A percentile compares a stretch with the other conserved stretches of the same genome.
Conservation (phyloP, 2,888 invertebrate species). For the Drosophila prostipennis region DNA sequence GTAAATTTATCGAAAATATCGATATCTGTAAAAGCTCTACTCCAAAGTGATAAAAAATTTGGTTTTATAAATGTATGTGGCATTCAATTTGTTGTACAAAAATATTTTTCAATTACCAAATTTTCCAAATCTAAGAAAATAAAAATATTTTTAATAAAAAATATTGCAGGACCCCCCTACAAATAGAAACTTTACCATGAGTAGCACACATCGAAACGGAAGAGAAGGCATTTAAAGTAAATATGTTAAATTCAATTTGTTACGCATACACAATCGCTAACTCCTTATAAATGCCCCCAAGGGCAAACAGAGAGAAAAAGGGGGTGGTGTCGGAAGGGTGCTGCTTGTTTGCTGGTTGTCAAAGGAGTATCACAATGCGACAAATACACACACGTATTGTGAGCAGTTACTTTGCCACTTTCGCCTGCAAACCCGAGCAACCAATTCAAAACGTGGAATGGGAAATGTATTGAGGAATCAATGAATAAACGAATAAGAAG, state of each 20-base stretch:
- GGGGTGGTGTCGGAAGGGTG: background rate
- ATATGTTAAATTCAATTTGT: conserved; percentile 73
- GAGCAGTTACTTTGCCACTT: conserved; percentile 39
- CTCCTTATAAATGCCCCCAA: conserved; percentile 23
- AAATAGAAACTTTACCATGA: background rate
- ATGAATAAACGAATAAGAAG: background rate
- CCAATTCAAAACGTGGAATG: background rate
- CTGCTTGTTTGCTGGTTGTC: conserved; percentile 34
- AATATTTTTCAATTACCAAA: too few species aligned
- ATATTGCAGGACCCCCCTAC: too few species aligned
- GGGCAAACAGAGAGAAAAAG: background rate
- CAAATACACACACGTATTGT: conserved; percentile 49
- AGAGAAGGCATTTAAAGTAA: conserved; percentile 65
- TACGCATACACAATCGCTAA: conserved; percentile 44
- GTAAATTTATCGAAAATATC: too few species aligned
- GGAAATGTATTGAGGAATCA: background rate
- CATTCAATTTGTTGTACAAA: too few species aligned
- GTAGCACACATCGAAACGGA: conserved; percentile 16
- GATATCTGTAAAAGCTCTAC: too few species aligned
- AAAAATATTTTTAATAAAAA: too few species aligned
- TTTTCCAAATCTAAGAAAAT: too few species aligned
- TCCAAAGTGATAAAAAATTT: too few species aligned
- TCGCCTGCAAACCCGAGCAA: background rate
- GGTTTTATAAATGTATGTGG: too few species aligned
- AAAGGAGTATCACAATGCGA: conserved; percentile 61